Evolutionary conservation across 35 echinoderm and acorn worm species (phyloP).

Genomic region (Strongylocentrotus purpuratus): DNA sequence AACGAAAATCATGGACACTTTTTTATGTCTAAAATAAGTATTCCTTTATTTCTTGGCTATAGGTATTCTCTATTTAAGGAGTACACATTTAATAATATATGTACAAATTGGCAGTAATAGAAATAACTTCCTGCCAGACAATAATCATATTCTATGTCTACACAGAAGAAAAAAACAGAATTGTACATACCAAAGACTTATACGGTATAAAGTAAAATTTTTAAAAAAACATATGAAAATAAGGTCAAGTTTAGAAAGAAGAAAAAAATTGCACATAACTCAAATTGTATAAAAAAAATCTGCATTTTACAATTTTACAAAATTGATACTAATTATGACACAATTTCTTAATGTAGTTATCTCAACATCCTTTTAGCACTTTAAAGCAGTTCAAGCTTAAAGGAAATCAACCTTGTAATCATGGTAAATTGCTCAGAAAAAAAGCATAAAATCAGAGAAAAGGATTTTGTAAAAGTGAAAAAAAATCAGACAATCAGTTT

Average conservation of each 20-base stretch:
- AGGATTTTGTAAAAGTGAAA: too few species aligned
- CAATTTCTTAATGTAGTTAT: too few species aligned
- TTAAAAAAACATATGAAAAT: background rate
- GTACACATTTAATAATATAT: background rate
- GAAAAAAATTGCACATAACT: slow-evolving; percentile 5
- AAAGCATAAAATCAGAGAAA: too few species aligned
- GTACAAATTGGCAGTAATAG: background rate
- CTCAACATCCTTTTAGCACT: background rate
- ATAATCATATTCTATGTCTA: too few species aligned
- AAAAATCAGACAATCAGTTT: too few species aligned
- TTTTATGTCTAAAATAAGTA: background rate
- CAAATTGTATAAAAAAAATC: background rate
- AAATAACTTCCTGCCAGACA: background rate
- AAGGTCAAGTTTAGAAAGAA: background rate
- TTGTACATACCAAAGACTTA: background rate
- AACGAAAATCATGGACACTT: background rate
- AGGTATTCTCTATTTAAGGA: background rate
- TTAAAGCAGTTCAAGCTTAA: background rate
- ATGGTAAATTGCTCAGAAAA: too few species aligned
- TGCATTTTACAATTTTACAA: background rate
- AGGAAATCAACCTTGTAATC: too few species aligned
- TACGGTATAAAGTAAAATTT: background rate
- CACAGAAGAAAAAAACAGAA: background rate
- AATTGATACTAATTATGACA: too few species aligned
- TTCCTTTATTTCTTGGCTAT: background rate